Evolutionary conservation across 2,113 vertebrate genomes (phyloP).

Genomic region (Takifugu bimaculatus): DNA sequence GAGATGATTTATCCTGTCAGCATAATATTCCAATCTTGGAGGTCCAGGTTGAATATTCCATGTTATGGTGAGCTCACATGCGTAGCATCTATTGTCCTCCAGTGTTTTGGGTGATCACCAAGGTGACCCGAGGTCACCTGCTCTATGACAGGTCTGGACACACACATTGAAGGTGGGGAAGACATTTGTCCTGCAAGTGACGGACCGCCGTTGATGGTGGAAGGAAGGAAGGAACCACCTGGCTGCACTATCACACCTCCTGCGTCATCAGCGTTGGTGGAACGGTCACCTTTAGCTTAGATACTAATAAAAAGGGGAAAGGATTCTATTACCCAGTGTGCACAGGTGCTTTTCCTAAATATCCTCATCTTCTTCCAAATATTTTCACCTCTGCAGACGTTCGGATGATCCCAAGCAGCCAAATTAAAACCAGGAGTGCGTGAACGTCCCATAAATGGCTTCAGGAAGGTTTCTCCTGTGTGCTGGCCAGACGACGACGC

Average conservation of each 20-base stretch:
- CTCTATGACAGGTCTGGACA: constrained; percentile 75
- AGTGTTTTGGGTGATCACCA: constrained; percentile 88
- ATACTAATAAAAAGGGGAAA: too few relatives aligned
- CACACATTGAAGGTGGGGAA: constrained; percentile 85
- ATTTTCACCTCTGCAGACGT: too few relatives aligned
- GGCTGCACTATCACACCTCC: too few relatives aligned
- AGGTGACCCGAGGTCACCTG: constrained; percentile 78
- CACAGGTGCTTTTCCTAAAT: too few relatives aligned
- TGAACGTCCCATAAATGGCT: constrained; percentile 38
- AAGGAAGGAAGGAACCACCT: too few relatives aligned
- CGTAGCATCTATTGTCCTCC: constrained; percentile 92
- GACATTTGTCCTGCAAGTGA: constrained; percentile 39
- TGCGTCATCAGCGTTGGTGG: too few relatives aligned
- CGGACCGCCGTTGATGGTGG: too few relatives aligned
- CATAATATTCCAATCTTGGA: constrained; percentile 80
- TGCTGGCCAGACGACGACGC: constrained; percentile 49
- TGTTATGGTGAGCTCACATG: constrained; percentile 93
- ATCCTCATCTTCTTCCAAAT: too few relatives aligned
- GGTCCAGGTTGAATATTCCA: constrained; percentile 94
- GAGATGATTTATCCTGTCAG: too few relatives aligned
- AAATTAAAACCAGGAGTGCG: constrained; percentile 4
- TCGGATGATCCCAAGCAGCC: neutral
- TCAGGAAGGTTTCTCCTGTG: constrained; percentile 40
- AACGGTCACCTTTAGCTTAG: too few relatives aligned
- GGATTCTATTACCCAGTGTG: too few relatives aligned